These are phyloP conservation scores for Sparidentex hasta DNA, from an alignment of 2,797 vertebrate species.

Conservation along the genomic window DNA sequence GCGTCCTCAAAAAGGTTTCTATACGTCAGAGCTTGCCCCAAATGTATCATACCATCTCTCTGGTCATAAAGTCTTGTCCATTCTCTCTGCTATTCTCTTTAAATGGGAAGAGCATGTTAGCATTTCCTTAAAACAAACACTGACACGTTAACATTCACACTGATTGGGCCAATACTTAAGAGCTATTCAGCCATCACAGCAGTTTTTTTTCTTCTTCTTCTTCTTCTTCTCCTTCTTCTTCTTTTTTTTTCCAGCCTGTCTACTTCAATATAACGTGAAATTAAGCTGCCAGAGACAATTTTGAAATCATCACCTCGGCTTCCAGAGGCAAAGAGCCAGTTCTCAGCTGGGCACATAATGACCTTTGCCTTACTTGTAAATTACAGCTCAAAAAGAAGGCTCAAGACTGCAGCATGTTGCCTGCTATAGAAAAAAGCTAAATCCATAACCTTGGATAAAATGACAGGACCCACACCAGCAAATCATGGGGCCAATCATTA, in stretches of 20 bases:
- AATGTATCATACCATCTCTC: too few relatives aligned
- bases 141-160: too few relatives aligned
- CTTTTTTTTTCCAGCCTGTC: conserved; percentile 15
- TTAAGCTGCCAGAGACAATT: conserved; percentile 50
- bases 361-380: conserved; percentile 51
- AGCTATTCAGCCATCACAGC: too few relatives aligned
- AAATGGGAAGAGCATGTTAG: too few relatives aligned
- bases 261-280: conserved; percentile 41
- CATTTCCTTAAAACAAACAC: too few relatives aligned
- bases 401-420: conserved; percentile 18
- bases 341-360: conserved; percentile 48
- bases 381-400: conserved; percentile 39
- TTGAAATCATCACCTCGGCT: conserved; percentile 48
- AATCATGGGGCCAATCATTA: conserved; percentile 26
- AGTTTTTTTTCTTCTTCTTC: not conserved
- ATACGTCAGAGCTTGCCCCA: too few relatives aligned
- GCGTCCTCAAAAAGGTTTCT: too few relatives aligned
- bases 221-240: too few relatives aligned
- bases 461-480: conserved; percentile 12
- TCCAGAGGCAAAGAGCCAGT: conserved; percentile 37
- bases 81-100: too few relatives aligned
- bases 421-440: conserved; percentile 2
- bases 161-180: too few relatives aligned
- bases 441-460: conserved; percentile 22
- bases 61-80: too few relatives aligned